Conservation (phyloP, 2,113 vertebrate genomes). For the Ophiodon elongatus region DNA sequence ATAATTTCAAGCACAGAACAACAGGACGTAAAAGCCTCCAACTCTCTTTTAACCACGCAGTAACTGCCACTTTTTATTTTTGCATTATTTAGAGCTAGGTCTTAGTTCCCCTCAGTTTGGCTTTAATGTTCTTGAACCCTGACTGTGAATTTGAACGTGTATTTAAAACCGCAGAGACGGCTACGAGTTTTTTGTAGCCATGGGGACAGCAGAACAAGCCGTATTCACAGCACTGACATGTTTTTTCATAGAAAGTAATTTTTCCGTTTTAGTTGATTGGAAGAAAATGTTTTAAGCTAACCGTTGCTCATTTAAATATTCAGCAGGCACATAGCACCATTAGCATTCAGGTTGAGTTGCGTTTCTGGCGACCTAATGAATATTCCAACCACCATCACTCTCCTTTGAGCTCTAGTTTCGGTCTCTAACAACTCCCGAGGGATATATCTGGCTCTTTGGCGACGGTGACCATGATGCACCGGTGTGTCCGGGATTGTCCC, state of each 20-base stretch:
- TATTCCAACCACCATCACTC: background rate
- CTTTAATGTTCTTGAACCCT: background rate
- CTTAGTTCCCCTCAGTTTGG: background rate
- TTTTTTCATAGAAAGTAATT: background rate
- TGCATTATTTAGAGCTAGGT: background rate
- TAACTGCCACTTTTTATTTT: background rate
- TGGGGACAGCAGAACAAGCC: no score
- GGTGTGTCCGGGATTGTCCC: no score
- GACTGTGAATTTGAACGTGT: background rate
- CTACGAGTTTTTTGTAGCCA: background rate
- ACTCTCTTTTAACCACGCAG: background rate
- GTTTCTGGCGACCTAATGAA: background rate
- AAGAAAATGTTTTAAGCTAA: background rate
- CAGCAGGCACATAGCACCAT: background rate
- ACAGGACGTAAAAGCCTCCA: background rate
- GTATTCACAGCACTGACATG: background rate
- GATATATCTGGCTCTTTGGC: background rate
- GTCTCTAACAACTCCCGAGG: background rate
- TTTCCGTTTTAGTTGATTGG: background rate
- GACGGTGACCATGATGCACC: no score
- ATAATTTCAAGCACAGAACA: conserved; percentile 3
- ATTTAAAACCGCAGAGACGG: background rate
- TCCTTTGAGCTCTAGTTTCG: background rate
- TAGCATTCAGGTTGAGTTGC: no score
- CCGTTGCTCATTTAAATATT: background rate